Percentiles rank a stretch among this genome's conserved stretches.
These are phyloP conservation scores for Chloropsis cyanopogon DNA, from an alignment of 2,113 vertebrate genomes.

Conservation along the genomic window DNA sequence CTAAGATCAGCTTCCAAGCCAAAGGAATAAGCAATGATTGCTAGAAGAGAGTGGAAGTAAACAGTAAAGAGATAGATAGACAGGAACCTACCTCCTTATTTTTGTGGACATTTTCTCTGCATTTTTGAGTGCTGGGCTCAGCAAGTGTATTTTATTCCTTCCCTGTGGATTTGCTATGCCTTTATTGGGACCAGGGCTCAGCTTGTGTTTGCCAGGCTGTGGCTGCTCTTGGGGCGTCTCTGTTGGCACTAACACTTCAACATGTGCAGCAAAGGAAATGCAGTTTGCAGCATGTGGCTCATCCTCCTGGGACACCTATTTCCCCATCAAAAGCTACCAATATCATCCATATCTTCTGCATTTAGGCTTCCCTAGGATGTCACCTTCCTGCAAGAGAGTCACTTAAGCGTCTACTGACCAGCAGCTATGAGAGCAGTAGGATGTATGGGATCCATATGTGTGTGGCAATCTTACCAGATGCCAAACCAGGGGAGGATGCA, in stretches of 20 bases:
- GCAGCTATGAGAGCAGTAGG: background rate
- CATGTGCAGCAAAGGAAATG: rapidly evolving
- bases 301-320: background rate
- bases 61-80: background rate
- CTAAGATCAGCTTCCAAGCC: background rate
- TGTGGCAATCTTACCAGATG: background rate
- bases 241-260: background rate
- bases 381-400: background rate
- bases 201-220: background rate
- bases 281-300: background rate
- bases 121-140: background rate
- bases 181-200: background rate
- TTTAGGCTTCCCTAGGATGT: background rate
- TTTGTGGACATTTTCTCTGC: background rate
- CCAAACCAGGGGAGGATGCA: background rate
- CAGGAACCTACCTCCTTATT: background rate
- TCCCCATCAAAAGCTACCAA: background rate
- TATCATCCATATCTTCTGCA: background rate
- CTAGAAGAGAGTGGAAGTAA: background rate
- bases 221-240: background rate
- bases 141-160: background rate
- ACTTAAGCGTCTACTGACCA: background rate
- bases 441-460: background rate
- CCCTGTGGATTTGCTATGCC: background rate
- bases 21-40: background rate